These are phyloP conservation scores for Rhaphigaster nebulosa DNA, from an alignment of 2,888 invertebrate species.

Conservation along the genomic window DNA sequence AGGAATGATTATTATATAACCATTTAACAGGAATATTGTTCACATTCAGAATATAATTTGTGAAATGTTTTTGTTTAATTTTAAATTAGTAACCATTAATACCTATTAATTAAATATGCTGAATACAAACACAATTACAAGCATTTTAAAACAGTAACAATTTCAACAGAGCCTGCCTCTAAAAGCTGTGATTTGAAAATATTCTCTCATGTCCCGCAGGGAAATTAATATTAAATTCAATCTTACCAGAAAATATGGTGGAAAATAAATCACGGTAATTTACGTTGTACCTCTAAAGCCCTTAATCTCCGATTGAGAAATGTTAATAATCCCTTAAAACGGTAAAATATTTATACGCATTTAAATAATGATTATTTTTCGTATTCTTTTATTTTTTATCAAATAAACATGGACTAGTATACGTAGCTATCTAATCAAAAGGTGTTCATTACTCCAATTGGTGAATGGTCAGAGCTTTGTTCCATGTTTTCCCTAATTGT, in stretches of 20 bases:
- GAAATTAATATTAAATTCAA: not conserved
- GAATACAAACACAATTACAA: not conserved
- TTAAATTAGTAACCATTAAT: too few relatives aligned
- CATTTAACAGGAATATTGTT: too few relatives aligned
- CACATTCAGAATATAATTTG: too few relatives aligned
- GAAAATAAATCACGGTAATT: constrained; percentile 3
- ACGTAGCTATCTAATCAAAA: too few relatives aligned
- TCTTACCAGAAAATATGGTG: not conserved
- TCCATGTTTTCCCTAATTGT: too few relatives aligned
- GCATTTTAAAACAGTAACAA: not conserved
- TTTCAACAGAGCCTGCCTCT: not conserved
- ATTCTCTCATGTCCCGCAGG: not conserved
- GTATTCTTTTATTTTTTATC: too few relatives aligned
- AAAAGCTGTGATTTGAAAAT: not conserved
- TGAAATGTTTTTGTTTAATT: too few relatives aligned
- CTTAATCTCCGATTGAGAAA: not conserved
- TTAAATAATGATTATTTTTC: not conserved
- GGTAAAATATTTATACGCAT: not conserved
- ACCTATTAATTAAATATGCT: not conserved
- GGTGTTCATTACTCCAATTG: too few relatives aligned
- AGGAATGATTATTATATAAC: too few relatives aligned
- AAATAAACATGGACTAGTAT: too few relatives aligned
- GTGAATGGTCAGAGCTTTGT: too few relatives aligned
- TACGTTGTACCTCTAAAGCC: not conserved
- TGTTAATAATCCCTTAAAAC: not conserved